Evolutionary conservation across 2,888 invertebrate genomes (phyloP).

Genomic region (Drosophila cracens): DNA sequence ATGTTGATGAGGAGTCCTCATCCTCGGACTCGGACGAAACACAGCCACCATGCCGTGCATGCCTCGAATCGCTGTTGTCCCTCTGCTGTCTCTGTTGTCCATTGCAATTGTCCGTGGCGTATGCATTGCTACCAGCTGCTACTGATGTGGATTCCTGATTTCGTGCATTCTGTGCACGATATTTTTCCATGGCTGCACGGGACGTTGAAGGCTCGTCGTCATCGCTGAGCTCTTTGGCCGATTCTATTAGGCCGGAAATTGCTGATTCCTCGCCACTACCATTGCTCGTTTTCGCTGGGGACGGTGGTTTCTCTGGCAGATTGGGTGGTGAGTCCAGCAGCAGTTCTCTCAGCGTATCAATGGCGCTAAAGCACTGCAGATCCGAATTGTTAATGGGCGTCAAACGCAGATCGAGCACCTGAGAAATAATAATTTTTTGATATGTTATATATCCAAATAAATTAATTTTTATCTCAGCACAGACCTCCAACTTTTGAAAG

Average conservation of each 20-base stretch:
- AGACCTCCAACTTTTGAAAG: slow-evolving; percentile 84
- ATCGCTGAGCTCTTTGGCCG: slow-evolving; percentile 52
- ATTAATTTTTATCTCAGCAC: not conserved
- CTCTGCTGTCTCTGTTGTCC: slow-evolving; percentile 38
- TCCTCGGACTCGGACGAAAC: slow-evolving; percentile 58
- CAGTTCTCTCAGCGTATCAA: slow-evolving; percentile 86
- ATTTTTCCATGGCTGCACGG: slow-evolving; percentile 65
- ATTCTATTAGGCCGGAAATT: slow-evolving; percentile 19
- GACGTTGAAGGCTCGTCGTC: slow-evolving; percentile 70
- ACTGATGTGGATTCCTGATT: slow-evolving; percentile 28
- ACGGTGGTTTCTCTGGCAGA: slow-evolving; percentile 24
- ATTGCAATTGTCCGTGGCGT: slow-evolving; percentile 47
- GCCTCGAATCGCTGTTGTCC: slow-evolving; percentile 1
- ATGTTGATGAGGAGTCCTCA: slow-evolving; percentile 62
- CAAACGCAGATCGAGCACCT: slow-evolving; percentile 86
- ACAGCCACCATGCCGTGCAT: slow-evolving; percentile 11
- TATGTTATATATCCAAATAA: not conserved
- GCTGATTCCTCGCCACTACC: slow-evolving; percentile 39
- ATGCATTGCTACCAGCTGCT: slow-evolving; percentile 16
- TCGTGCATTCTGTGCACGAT: slow-evolving; percentile 54
- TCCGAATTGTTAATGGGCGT: slow-evolving; percentile 87
- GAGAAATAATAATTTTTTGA: slow-evolving; percentile 49
- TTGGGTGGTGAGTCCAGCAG: slow-evolving; percentile 85
- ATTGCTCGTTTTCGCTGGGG: slow-evolving; percentile 39
- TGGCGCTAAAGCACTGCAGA: slow-evolving; percentile 87